Evolutionary conservation across 2,113 vertebrate species (phyloP), one percentile per base, ranked within the genome.

Genomic region (Thamnophis sirtalis): DNA sequence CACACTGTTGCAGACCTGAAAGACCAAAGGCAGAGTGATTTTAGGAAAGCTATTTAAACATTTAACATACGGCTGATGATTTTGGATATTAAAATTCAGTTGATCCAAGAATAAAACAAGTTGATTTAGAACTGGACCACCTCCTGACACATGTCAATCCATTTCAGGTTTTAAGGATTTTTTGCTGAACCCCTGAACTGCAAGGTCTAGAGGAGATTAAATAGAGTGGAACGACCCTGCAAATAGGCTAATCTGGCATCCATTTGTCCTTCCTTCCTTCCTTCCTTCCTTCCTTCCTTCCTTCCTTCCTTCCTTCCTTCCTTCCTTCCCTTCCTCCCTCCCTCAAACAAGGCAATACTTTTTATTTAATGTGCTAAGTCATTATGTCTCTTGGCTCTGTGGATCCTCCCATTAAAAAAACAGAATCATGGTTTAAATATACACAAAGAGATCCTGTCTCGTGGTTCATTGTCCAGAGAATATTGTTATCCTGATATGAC

Each of bases 1-100:
- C 26, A 99, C 98, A 43, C 99, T 99, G 96, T 98, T 98, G 97
- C 99, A 99, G 87, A 99, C 99, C 99, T 99, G 96, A 95, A 95
- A 96, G 58, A 91, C 94, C 94, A 94, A 94, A 97, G 85, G 95
- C 3, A 93, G 1, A 93, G 28, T 0, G 0, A 1, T 5, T 97
- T 94, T 96, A 94, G 91, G 1, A 68, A 54, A n/a, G 33, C 3
- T 56, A 93, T 49, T 4, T 55, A 51, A 92, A 84, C 73, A 43
- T 55, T 60, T 5, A 84, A 8, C 84, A 87, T 15, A 38, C 15
- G 19, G 58, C 17, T 38, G 11, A 22, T 7, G 11, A 84, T 10
- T 38, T 6, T 15, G n/a, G n/a, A 73, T 73, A 5, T 38, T 5
- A 5, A 73, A 73, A 73, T 73, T 73, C 68, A 73, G 0, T 38